These are phyloP conservation scores for Cyclina sinensis DNA, from an alignment of 1,140 invertebrate genomes.

Conservation along the genomic window DNA sequence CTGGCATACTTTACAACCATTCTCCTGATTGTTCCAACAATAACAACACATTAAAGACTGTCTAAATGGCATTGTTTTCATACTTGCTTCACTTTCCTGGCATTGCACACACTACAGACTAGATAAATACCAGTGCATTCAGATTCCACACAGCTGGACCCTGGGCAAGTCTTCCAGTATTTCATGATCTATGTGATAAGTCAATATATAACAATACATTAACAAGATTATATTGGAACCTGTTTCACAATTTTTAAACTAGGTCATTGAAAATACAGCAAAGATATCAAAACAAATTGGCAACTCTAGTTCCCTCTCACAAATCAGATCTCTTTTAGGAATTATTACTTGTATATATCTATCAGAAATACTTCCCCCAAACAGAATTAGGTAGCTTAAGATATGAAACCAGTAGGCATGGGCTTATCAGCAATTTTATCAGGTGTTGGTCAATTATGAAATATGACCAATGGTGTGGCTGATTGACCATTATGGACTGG, in stretches of 20 bases:
- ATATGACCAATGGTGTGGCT: slow-evolving; percentile 25
- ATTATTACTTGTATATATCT: no score
- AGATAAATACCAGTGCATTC: background rate
- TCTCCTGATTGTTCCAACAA: slow-evolving; percentile 54
- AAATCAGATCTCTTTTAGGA: no score
- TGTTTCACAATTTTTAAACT: no score
- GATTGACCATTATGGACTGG: slow-evolving; percentile 20
- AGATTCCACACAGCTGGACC: slow-evolving; percentile 32
- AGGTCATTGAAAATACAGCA: background rate
- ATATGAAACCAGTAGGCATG: background rate
- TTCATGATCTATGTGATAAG: background rate
- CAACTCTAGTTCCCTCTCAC: no score
- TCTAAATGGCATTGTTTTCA: slow-evolving; percentile 49
- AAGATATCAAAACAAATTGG: no score
- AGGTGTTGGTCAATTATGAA: slow-evolving; percentile 22
- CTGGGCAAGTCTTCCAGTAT: background rate
- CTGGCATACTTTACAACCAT: slow-evolving; percentile 43
- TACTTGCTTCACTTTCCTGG: background rate
- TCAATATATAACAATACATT: background rate
- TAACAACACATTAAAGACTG: slow-evolving; percentile 56
- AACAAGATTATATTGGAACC: no score
- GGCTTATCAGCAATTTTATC: slow-evolving; percentile 20
- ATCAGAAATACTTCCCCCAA: background rate
- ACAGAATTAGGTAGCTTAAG: background rate
- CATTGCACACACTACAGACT: slow-evolving; percentile 17